phyloP scores from a whole-genome alignment of 2,113 vertebrate species.

The Python bivittatus region DNA sequence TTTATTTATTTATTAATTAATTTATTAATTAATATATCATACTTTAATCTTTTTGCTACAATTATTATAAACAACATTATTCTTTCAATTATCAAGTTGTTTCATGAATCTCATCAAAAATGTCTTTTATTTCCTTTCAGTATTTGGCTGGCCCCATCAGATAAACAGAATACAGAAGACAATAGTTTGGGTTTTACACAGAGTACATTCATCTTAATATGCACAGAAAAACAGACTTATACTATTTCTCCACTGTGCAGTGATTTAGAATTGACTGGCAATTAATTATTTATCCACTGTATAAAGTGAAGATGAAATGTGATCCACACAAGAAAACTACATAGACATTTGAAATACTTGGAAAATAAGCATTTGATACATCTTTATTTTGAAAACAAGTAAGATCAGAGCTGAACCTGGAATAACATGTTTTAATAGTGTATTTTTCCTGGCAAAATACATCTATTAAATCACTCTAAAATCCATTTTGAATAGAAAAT shows the following conservation, averaged over 20 bases:
- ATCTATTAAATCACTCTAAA: neutral
- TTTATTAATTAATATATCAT: too few species aligned
- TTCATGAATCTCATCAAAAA: too few species aligned
- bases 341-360: neutral
- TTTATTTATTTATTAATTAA: too few species aligned
- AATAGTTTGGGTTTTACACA: too few species aligned
- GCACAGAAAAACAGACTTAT: neutral
- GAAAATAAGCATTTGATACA: neutral
- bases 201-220: neutral
- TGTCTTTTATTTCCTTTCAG: too few species aligned
- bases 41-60: too few species aligned
- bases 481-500: neutral
- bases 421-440: neutral
- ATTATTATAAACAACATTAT: too few species aligned
- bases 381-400: neutral
- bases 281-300: accelerated
- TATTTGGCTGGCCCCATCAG: too few species aligned
- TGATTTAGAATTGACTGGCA: neutral
- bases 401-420: neutral
- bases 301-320: neutral
- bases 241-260: neutral
- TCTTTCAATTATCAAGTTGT: too few species aligned
- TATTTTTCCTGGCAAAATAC: neutral
- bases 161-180: too few species aligned
- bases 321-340: neutral